Evolutionary conservation across 23 tunicate species (phyloP), one percentile per base, ranked within the genome.

Genomic region (Halocynthia roretzi): DNA sequence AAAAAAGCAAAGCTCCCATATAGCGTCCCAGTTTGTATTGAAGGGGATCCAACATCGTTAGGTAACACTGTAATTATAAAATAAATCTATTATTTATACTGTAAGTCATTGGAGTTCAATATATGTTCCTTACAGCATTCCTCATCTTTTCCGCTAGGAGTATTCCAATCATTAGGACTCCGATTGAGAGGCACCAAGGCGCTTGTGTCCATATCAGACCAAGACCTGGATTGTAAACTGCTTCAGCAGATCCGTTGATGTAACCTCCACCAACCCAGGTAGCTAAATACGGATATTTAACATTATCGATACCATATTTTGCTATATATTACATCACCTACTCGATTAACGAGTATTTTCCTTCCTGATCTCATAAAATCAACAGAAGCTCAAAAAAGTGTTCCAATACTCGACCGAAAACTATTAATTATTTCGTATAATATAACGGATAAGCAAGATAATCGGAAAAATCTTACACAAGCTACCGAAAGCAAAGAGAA

Each of bases 31-130:
- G 68, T 74, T 86, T 85, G 55, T 76, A 50, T 76, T 89, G 96
- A 31, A 89, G 56, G 5, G 96, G 96, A 80, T 89, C 96, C 8
- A 89, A 44, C 96, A 89, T 89, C 48, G 96, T 89, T 8, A 89
- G 72, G 80, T 81, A 89, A 8, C 81, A 85, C 88, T 80, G 75
- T 53, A 56, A 51, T 48, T 19, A n/a, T 12, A 64, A 22, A 68
- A 12, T n/a, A 20, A 76, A 2, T 31, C 48, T 2, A 31, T 31
- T 31, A 31, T 31, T 31, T 4, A 31, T 31, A 31, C 44, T 31
- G 44, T 31, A 31, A 31, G 44, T 31, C 44, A 31, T 31, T 31
- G 4, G 44, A 0, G 44, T 31, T 31, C 44, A 31, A 31, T 31
- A 31, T 31, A 0, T 31, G 4, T 31, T 31, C 44, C 62, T 74